Evolutionary conservation across 2,888 invertebrate species (phyloP), one percentile per base, ranked within the genome.

Genomic region (Chrysotoxum bicinctum): DNA sequence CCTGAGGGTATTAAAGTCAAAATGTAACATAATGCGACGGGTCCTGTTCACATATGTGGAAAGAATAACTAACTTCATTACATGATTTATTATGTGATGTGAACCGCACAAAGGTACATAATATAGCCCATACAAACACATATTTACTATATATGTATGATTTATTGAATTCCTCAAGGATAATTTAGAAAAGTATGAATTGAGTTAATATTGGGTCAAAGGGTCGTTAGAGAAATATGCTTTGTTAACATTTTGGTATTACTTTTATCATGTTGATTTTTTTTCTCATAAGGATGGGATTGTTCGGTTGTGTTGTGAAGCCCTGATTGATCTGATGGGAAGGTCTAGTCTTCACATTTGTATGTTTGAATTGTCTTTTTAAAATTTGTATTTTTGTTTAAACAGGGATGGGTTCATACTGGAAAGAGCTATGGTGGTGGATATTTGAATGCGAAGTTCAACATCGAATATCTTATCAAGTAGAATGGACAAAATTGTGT

Each of bases 21-120:
- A 79, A 79, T 50, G 48, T 35, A 84, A 77, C 82, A 83, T 79
- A 75, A 79, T 79, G 74, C 75, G 52, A 66, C 26, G 68, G 69
- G 74, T 74, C 54, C 62, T 70, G 74, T 70, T 79, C 83, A 84
- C 78, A 84, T 84, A 84, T 84, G 79, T 70, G 83, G 56, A 79
- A 70, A 69, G 83, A 84, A 84, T 84, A 79, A 79, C 74, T 84
- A 79, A 84, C 83, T 79, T 84, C 79, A 75, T 84, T 79, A 79
- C 66, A 75, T 84, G 83, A 84, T 84, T 84, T 84, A 84, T 84
- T 74, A 58, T 64, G 75, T 70, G 73, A 37, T 32, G 19, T 50
- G 37, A 75, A 66, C 75, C 68, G 54, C 64, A 37, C 6, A 66
- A 45, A 64, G 72, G 48, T 73, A 54, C 54, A 35, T 58, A 35